Evolutionary conservation across 2,888 invertebrate genomes (phyloP), one percentile per base, ranked within the genome.

Genomic region (Melitaea athalia): DNA sequence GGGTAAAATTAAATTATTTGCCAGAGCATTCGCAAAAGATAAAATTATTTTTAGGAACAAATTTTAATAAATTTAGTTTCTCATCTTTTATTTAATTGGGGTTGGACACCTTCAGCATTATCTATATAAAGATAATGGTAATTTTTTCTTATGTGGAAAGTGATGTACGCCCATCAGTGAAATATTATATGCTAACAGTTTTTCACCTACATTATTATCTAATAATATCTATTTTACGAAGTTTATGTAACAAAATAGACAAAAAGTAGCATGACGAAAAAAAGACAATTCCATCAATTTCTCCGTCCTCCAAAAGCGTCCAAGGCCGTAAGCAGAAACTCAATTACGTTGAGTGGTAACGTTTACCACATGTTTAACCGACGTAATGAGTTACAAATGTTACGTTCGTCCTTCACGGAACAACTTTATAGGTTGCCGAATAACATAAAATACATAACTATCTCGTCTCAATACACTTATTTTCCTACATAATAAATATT

Each of bases 311-410:
- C 14, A 10, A 14, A 45, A 45, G 45, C 45, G 11, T 49, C n/a
- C 47, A 49, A 49, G 47, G 47, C n/a, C 47, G n/a, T n/a, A 49
- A 14, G 14, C 47, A n/a, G 3, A n/a, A 49, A n/a, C 47, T 14
- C 47, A 49, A 49, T 49, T 49, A 49, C 14, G 47, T 49, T n/a
- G 12, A 49, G 47, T 49, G 47, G 12, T 38, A 31, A 57, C 31
- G 31, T 11, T 60, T 57, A 59, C 60, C 49, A 60, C 47, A 61
- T 49, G 47, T 49, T 49, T 49, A n/a, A 49, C 47, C 4, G 1
- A n/a, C 14, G n/a, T 49, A 49, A 49, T 14, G 47, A 49, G 47
- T n/a, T n/a, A n/a, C 47, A 49, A 49, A n/a, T n/a, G n/a, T 49
- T n/a, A n/a, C 47, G 6, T 5, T n/a, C n/a, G n/a, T 49, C 47